phyloP scores from a whole-genome alignment of 2,797 vertebrate species.

The Enteromius radiatus region DNA sequence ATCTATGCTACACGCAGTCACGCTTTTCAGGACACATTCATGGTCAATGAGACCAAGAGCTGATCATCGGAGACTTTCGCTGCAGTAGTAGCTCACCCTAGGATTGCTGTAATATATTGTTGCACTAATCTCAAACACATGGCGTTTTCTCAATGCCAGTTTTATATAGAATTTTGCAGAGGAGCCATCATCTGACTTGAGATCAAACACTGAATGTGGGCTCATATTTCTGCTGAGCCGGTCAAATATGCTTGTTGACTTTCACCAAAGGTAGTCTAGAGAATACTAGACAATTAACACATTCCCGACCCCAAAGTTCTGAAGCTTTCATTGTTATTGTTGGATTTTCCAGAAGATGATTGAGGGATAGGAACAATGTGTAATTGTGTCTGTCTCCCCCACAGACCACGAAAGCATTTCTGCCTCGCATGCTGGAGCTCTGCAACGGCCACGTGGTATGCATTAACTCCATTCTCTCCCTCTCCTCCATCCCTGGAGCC shows the following conservation, averaged over 20 bases:
- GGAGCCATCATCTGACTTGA: slow-evolving; percentile 31
- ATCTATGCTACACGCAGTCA: slow-evolving; percentile 12
- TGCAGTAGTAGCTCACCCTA: slow-evolving; percentile 43
- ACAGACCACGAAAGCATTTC: slow-evolving; percentile 96
- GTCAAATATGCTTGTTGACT: slow-evolving; percentile 53
- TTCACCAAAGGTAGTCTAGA: slow-evolving; percentile 53
- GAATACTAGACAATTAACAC: slow-evolving; percentile 28
- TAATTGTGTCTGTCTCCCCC: slow-evolving; percentile 41
- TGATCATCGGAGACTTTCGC: slow-evolving; percentile 49
- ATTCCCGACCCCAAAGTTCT: slow-evolving; percentile 15
- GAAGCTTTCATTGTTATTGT: slow-evolving; percentile 44
- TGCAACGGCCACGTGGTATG: slow-evolving; percentile 96
- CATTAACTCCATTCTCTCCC: slow-evolving; percentile 95
- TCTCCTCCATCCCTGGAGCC: slow-evolving; percentile 95
- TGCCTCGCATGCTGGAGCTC: slow-evolving; percentile 97
- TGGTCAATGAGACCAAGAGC: slow-evolving; percentile 44
- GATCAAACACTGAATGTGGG: slow-evolving; percentile 32
- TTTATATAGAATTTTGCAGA: slow-evolving; percentile 74
- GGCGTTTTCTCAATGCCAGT: slow-evolving; percentile 60
- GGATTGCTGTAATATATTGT: slow-evolving; percentile 53
- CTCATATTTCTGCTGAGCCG: slow-evolving; percentile 60
- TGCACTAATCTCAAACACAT: slow-evolving; percentile 73
- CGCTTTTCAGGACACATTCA: slow-evolving; percentile 28
- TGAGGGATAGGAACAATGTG: slow-evolving; percentile 52
- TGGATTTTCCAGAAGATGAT: slow-evolving; percentile 48